phyloP scores from a whole-genome alignment of 1,140 invertebrate species.

The Reticulitermes speratus region DNA sequence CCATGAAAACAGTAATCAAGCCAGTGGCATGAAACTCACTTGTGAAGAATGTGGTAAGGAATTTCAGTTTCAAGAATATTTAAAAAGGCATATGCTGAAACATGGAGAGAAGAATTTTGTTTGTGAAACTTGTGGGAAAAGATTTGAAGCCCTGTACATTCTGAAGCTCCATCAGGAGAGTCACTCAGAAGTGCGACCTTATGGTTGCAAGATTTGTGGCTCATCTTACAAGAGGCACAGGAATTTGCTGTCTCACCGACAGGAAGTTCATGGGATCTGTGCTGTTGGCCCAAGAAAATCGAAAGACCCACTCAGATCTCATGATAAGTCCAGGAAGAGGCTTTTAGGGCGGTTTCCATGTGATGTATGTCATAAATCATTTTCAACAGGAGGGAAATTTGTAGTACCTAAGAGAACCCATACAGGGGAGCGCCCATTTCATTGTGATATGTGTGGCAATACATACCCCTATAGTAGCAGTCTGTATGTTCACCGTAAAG shows the following conservation, averaged over 20 bases:
- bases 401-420: slow-evolving; percentile 25
- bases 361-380: slow-evolving; percentile 16
- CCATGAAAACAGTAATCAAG: neutral
- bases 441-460: slow-evolving; percentile 13
- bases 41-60: slow-evolving; percentile 12
- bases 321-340: neutral
- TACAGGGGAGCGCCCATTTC: slow-evolving; percentile 36
- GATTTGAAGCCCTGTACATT: neutral
- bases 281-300: neutral
- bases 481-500: neutral
- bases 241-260: neutral
- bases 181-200: slow-evolving; percentile 45
- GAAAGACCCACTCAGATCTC: neutral
- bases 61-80: neutral
- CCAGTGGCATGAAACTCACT: neutral
- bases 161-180: slow-evolving; percentile 43
- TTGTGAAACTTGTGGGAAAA: slow-evolving; percentile 24
- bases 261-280: neutral
- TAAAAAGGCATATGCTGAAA: slow-evolving; percentile 8
- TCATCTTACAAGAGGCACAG: slow-evolving; percentile 20
- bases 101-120: neutral
- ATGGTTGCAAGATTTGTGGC: slow-evolving; percentile 23
- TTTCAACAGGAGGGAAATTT: slow-evolving; percentile 9
- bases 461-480: neutral
- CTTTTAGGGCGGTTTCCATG: slow-evolving; percentile 21